phyloP scores from a whole-genome alignment of 2,888 invertebrate genomes.

The Drosophila ezoana region DNA sequence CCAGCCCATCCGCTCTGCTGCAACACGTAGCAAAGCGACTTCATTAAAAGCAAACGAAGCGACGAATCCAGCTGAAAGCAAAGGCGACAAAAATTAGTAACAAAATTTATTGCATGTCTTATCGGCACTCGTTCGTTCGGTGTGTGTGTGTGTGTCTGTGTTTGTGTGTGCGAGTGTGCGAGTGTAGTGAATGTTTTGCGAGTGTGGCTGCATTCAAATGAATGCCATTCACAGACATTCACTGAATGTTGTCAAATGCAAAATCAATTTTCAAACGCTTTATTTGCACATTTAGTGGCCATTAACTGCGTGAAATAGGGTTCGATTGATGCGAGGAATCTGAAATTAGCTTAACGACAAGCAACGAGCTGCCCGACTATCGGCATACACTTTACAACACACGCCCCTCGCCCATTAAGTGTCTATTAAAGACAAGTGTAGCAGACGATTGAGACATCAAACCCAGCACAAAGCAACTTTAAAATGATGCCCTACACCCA shows the following conservation, averaged over 20 bases:
- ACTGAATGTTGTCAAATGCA: slow-evolving; percentile 40
- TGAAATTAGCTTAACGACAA: slow-evolving; percentile 8
- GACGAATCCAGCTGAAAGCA: slow-evolving; percentile 51
- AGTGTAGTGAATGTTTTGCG: slow-evolving; percentile 14
- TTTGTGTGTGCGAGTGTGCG: slow-evolving; percentile 19
- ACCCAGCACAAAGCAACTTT: too few relatives aligned
- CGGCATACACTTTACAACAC: not conserved
- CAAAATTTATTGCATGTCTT: slow-evolving; percentile 72
- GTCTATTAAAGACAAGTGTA: too few relatives aligned
- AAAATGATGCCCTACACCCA: too few relatives aligned
- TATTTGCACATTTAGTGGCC: slow-evolving; percentile 44
- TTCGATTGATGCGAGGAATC: slow-evolving; percentile 20
- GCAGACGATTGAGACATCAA: too few relatives aligned
- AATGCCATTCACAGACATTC: slow-evolving; percentile 27
- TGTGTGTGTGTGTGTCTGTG: slow-evolving; percentile 10
- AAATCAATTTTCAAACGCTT: slow-evolving; percentile 46
- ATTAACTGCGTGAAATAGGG: slow-evolving; percentile 27
- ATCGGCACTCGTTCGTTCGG: slow-evolving; percentile 40
- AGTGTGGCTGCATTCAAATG: slow-evolving; percentile 55
- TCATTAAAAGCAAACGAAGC: slow-evolving; percentile 28
- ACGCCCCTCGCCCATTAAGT: too few relatives aligned
- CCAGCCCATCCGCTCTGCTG: not conserved
- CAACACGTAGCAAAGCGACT: slow-evolving; percentile 19
- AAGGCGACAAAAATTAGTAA: slow-evolving; percentile 75
- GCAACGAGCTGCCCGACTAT: not conserved